These are phyloP conservation scores for zebrafish (Danio rerio) DNA, from an alignment of 2,113 vertebrate genomes.

Conservation along the genomic window DNA sequence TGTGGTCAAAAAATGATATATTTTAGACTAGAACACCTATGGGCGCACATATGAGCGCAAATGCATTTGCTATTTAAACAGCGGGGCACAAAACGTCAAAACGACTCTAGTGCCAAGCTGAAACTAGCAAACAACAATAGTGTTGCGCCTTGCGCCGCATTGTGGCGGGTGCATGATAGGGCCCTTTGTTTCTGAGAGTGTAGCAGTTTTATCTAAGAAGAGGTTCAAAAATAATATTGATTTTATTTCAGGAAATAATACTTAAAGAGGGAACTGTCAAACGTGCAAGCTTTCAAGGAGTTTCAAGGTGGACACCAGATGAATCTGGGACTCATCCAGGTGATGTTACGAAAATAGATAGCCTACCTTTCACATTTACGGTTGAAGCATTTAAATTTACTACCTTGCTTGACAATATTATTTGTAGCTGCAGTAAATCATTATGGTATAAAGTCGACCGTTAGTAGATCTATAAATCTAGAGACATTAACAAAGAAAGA, in stretches of 20 bases:
- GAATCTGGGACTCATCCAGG: constrained; percentile 25
- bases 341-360: constrained; percentile 37
- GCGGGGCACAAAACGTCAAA: no score
- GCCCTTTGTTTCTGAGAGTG: no score
- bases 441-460: constrained; percentile 55
- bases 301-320: constrained; percentile 52
- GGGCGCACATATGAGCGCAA: no score
- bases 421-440: constrained; percentile 57
- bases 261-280: constrained; percentile 12
- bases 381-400: neutral
- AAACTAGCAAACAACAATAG: no score
- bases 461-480: constrained; percentile 59
- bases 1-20: no score
- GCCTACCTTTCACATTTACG: constrained; percentile 30
- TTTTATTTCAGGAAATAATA: constrained; percentile 13
- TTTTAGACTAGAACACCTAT: no score
- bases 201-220: neutral
- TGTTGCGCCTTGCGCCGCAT: no score
- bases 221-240: constrained; percentile 7
- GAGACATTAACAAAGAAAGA: constrained; percentile 60
- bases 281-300: constrained; percentile 36
- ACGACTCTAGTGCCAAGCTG: no score
- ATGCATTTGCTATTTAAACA: no score
- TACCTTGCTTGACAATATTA: constrained; percentile 32
- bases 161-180: no score